Evolutionary conservation across 2,888 invertebrate species (phyloP).

Genomic region (Leuctra nigra): DNA sequence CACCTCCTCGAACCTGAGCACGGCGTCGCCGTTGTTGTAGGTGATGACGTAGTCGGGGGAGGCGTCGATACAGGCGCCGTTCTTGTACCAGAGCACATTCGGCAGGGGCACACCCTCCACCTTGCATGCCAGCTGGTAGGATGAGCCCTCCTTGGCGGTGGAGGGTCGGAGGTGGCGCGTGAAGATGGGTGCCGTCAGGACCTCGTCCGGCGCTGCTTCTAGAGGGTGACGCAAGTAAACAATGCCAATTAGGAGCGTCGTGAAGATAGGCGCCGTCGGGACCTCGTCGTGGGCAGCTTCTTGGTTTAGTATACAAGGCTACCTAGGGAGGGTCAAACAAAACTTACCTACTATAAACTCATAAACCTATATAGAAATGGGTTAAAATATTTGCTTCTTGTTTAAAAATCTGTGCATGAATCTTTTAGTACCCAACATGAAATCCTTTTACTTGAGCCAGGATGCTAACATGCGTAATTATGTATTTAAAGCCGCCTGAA

Average conservation of each 20-base stretch:
- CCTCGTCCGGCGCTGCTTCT: conserved; percentile 57
- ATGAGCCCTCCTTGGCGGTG: conserved; percentile 55
- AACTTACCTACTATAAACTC: too few species aligned
- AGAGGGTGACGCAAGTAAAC: too few species aligned
- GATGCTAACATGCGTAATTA: too few species aligned
- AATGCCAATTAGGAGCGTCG: too few species aligned
- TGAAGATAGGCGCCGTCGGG: conserved; percentile 57
- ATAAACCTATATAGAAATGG: too few species aligned
- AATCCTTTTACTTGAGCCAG: too few species aligned
- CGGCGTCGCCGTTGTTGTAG: conserved; percentile 75
- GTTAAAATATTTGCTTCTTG: too few species aligned
- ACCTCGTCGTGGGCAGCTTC: conserved; percentile 58
- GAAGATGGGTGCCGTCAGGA: conserved; percentile 59
- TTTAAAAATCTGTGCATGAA: too few species aligned
- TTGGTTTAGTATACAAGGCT: too few species aligned
- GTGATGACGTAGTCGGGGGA: conserved; percentile 66
- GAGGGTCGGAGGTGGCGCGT: conserved; percentile 55
- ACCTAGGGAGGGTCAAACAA: too few species aligned
- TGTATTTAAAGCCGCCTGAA: too few species aligned
- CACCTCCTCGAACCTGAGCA: conserved; percentile 62
- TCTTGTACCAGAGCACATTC: conserved; percentile 72
- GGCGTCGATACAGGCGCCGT: conserved; percentile 62
- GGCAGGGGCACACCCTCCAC: conserved; percentile 71
- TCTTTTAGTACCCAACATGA: too few species aligned
- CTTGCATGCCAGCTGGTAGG: conserved; percentile 59